Percentiles rank a stretch among this genome's conserved stretches.
These are phyloP conservation scores for Pteria penguin DNA, from an alignment of 2,888 invertebrate species.

Conservation along the genomic window DNA sequence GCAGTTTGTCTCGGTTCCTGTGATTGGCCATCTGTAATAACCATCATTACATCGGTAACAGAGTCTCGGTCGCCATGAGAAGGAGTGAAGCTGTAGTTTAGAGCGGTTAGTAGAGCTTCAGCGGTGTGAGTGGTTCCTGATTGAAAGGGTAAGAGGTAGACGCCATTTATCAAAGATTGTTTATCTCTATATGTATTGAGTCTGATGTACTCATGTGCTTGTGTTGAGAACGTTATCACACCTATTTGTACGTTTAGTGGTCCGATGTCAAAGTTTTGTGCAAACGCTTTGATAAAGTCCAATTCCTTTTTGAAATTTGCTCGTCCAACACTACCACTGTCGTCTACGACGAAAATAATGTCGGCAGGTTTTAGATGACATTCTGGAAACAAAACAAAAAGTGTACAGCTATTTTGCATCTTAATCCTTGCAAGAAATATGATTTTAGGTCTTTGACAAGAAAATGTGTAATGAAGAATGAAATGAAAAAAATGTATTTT, in stretches of 20 bases:
- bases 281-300: conserved; percentile 7
- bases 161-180: conserved; percentile 42
- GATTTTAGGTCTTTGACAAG: too few relatives aligned
- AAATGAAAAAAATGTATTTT: too few relatives aligned
- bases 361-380: conserved; percentile 24
- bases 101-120: conserved; percentile 55
- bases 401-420: too few relatives aligned
- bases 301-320: conserved; percentile 4
- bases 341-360: conserved; percentile 18
- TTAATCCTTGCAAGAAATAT: too few relatives aligned
- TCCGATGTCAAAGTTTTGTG: conserved; percentile 45
- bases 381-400: conserved; percentile 4
- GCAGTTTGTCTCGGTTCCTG: conserved; percentile 38
- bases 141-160: conserved; percentile 52
- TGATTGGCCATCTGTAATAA: conserved; percentile 59
- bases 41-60: conserved; percentile 57
- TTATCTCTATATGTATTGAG: conserved; percentile 42
- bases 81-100: conserved; percentile 53
- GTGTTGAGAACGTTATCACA: conserved; percentile 52
- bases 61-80: conserved; percentile 52
- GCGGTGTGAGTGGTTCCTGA: conserved; percentile 65
- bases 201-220: conserved; percentile 48
- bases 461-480: too few relatives aligned
- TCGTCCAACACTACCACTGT: conserved; percentile 11
- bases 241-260: conserved; percentile 56